Conservation (phyloP, 2,797 vertebrate species). For the Lemur catta region DNA sequence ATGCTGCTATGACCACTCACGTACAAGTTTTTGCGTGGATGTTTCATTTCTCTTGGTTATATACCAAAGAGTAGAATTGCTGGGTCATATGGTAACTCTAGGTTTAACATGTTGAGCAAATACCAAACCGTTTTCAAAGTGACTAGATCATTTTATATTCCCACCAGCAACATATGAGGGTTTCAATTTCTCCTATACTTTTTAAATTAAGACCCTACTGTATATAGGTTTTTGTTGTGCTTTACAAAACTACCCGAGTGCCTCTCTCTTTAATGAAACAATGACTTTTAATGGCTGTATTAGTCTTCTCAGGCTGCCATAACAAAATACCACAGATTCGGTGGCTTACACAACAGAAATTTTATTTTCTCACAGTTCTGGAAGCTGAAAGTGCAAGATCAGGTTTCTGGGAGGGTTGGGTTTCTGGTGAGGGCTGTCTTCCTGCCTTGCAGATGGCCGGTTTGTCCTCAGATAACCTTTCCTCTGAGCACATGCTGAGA, state of each 20-base stretch:
- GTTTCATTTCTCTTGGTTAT: background rate
- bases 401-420: background rate
- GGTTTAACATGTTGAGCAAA: conserved; percentile 5
- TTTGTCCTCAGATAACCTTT: conserved; percentile 29
- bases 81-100: background rate
- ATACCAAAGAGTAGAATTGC: background rate
- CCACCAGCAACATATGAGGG: background rate
- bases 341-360: background rate
- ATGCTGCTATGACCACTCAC: background rate
- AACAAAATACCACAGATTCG: background rate
- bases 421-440: conserved; percentile 10
- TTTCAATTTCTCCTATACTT: background rate
- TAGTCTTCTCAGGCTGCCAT: background rate
- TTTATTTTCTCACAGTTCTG: background rate
- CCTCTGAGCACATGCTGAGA: background rate
- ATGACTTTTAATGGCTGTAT: background rate
- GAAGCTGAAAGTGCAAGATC: background rate
- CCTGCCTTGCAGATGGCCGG: background rate
- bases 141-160: background rate
- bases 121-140: conserved; percentile 12
- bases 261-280: background rate
- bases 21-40: background rate
- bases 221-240: background rate
- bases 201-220: conserved; percentile 9
- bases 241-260: conserved; percentile 10